These are phyloP conservation scores for Rhineura floridana DNA, from an alignment of 2,113 vertebrate genomes.

Conservation along the genomic window DNA sequence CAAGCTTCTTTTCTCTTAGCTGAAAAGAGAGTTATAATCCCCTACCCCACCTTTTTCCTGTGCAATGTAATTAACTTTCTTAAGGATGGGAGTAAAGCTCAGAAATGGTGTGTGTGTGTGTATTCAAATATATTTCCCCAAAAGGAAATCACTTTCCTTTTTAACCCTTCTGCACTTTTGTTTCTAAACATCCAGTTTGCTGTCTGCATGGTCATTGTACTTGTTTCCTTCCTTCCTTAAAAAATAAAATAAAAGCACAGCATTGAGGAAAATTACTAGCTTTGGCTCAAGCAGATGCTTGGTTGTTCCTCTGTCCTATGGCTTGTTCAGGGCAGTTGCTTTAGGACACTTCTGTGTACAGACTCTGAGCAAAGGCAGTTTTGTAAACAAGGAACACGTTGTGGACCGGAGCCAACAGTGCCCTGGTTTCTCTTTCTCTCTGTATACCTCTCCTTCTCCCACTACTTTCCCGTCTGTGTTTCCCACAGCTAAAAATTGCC, in stretches of 20 bases:
- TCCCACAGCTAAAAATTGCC: slow-evolving; percentile 55
- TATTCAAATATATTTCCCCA: neutral
- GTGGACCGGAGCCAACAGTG: neutral
- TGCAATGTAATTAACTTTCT: slow-evolving; percentile 39
- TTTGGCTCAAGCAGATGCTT: neutral
- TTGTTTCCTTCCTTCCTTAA: neutral
- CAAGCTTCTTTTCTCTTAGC: slow-evolving; percentile 32
- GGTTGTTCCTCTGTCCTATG: neutral
- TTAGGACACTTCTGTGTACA: neutral
- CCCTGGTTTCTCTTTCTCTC: slow-evolving; percentile 15
- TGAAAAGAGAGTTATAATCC: slow-evolving; percentile 39
- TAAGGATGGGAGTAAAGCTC: neutral
- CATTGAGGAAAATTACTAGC: neutral
- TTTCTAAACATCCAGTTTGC: neutral
- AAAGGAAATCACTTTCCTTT: slow-evolving; percentile 16
- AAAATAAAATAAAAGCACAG: neutral
- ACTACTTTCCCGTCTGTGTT: neutral
- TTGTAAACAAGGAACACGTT: slow-evolving; percentile 18
- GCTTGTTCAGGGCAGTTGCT: neutral
- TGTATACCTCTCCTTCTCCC: neutral
- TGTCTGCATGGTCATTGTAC: neutral
- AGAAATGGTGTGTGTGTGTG: neutral
- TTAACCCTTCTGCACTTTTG: neutral
- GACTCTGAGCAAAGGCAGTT: neutral
- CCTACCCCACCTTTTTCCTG: slow-evolving; percentile 34